A percentile compares a stretch with the other conserved stretches of the same genome.
Evolutionary conservation across 2,113 vertebrate species (phyloP).

Genomic region (Chroicocephalus ridibundus): DNA sequence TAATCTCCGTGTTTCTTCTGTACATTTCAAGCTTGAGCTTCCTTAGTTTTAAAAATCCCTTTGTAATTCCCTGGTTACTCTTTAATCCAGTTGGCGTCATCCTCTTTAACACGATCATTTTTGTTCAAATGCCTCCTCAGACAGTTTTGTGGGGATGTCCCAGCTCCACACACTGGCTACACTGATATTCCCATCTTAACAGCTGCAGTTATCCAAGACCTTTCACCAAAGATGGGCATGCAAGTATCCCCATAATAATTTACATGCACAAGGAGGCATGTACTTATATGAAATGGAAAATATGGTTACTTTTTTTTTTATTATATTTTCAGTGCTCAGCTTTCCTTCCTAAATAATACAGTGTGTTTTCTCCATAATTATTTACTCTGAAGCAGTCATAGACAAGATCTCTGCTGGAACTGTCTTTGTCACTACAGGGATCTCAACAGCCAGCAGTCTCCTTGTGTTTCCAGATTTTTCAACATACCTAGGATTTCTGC

Average conservation of each 20-base stretch:
- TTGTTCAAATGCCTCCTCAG: not conserved
- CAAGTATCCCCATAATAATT: not conserved
- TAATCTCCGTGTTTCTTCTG: not conserved
- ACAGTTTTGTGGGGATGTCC: not conserved
- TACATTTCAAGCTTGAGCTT: not conserved
- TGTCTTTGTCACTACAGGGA: not conserved
- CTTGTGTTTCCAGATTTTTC: not conserved
- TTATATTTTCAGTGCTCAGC: not conserved
- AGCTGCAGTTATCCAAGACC: not conserved
- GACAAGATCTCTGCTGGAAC: not conserved
- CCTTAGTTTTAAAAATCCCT: not conserved
- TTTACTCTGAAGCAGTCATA: not conserved
- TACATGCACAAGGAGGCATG: not conserved
- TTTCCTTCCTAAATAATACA: not conserved
- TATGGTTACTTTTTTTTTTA: not conserved
- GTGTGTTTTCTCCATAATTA: not conserved
- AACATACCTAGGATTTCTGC: not conserved
- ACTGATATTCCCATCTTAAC: not conserved
- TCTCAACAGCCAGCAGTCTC: not conserved
- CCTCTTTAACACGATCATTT: not conserved
- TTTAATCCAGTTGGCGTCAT: not conserved
- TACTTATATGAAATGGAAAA: not conserved
- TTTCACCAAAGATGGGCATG: not conserved
- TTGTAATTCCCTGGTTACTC: not conserved
- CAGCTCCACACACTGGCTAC: not conserved